Base-by-base conservation (phyloP, 2,888 invertebrate species). In the Amphipyra tragopoginis region DNA sequence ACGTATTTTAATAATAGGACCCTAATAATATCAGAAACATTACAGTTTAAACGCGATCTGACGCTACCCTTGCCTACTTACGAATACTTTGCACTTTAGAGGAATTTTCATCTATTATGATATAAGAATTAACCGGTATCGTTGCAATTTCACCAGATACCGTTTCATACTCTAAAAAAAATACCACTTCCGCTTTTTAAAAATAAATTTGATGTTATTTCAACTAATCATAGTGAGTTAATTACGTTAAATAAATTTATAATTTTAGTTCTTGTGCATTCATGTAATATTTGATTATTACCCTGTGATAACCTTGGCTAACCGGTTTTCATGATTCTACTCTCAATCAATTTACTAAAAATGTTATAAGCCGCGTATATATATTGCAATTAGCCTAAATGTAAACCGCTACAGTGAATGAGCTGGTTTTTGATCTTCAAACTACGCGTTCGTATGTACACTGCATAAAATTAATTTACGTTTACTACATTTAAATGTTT, bases 251-350 rank as follows among this genome's bases (percentile, higher is more conserved):
- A 70, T 66, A 38, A 65, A 72, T 66, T 67, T 66, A 60, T 54
- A 77, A 67, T 74, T 75, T 83, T 67, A 58, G 69, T 68, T 81
- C 84, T 86, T 87, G 85, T 89, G 87, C 85, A 83, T 77, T 79
- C 66, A 69, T 76, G 75, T 77, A 67, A 72, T 74, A 54, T 69
- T 74, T 66, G 71, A 75, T 83, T 55, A 76, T 88, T 91, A 91
- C 91, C 91, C 91, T 91, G 90, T 90, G 85, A 88, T 75, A 87
- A 90, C 88, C 90, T 88, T 88, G 88, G 84, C 82, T 86, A 81
- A 84, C 82, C 85, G 82, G 86, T 74, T 78, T 68, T 66, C 77
- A 72, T 78, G 72, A 59, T 64, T 61, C 52, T 65, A 66, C 62
- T 65, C 53, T 69, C 66, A 72, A 75, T 58, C 58, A 77, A 76